Conservation (phyloP, 2,888 invertebrate genomes). For the Nymphalis polychloros region DNA sequence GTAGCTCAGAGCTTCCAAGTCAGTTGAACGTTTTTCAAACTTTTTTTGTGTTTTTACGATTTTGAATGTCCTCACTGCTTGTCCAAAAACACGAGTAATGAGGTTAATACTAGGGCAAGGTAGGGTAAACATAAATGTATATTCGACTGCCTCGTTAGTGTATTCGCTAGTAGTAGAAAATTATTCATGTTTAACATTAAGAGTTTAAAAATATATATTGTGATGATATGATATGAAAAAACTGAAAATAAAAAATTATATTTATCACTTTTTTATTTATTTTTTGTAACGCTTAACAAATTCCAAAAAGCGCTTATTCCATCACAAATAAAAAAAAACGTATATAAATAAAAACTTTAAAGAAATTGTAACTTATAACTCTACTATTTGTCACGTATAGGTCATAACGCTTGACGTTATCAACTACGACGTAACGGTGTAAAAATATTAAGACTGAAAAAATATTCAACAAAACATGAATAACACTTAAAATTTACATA, state of each 20-base stretch:
- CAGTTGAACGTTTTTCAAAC: constrained; percentile 12
- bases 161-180: no score
- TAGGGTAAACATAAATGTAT: not conserved
- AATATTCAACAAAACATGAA: not conserved
- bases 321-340: no score
- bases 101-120: not conserved
- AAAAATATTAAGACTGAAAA: constrained; percentile 25
- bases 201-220: no score
- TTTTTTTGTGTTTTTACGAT: not conserved
- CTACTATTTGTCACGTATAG: not conserved
- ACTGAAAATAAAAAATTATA: no score
- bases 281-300: no score
- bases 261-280: no score
- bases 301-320: no score
- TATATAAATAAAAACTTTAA: no score
- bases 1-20: constrained; percentile 35
- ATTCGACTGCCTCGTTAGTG: no score
- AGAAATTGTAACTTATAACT: no score
- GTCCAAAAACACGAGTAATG: not conserved
- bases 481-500: not conserved
- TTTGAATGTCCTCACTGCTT: constrained; percentile 6
- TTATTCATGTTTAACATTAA: no score
- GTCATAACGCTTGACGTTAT: constrained; percentile 18
- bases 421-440: constrained; percentile 8
- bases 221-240: no score